phyloP scores from a whole-genome alignment of 1,140 invertebrate genomes.

The Choristoneura fumiferana region DNA sequence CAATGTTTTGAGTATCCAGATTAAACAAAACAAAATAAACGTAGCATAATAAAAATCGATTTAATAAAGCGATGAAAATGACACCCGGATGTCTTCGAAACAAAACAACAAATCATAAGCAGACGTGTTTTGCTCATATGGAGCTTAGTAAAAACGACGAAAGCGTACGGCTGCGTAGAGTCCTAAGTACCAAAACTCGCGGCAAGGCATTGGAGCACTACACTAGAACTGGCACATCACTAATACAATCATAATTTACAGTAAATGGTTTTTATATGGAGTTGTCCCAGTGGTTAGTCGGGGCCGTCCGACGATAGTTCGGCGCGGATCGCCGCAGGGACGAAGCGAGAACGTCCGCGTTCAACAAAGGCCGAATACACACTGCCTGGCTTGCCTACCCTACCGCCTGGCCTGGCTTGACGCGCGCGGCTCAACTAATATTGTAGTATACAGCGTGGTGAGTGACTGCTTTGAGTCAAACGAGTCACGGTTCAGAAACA shows the following conservation, averaged over 20 bases:
- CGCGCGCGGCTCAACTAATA: slow-evolving; percentile 28
- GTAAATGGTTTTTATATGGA: neutral
- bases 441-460: slow-evolving; percentile 31
- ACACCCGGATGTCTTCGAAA: slow-evolving; percentile 66
- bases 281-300: neutral
- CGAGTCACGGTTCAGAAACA: slow-evolving; percentile 49
- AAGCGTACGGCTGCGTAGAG: slow-evolving; percentile 36
- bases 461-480: slow-evolving; percentile 49
- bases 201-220: slow-evolving; percentile 43
- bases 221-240: slow-evolving; percentile 9
- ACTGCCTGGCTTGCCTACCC: no score
- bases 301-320: neutral
- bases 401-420: slow-evolving; percentile 26
- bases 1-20: neutral
- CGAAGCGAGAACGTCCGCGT: slow-evolving; percentile 47
- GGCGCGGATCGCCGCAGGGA: slow-evolving; percentile 18
- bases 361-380: slow-evolving; percentile 45
- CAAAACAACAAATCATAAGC: slow-evolving; percentile 69
- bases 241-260: slow-evolving; percentile 1
- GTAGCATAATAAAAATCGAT: slow-evolving; percentile 25
- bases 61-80: slow-evolving; percentile 36
- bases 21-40: neutral
- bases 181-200: slow-evolving; percentile 52
- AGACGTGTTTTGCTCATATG: slow-evolving; percentile 65
- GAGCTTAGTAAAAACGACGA: slow-evolving; percentile 43